Percentiles rank a stretch among this genome's conserved stretches.
These are phyloP conservation scores for Leucozona laternaria DNA, from an alignment of 2,888 invertebrate species.

Conservation along the genomic window DNA sequence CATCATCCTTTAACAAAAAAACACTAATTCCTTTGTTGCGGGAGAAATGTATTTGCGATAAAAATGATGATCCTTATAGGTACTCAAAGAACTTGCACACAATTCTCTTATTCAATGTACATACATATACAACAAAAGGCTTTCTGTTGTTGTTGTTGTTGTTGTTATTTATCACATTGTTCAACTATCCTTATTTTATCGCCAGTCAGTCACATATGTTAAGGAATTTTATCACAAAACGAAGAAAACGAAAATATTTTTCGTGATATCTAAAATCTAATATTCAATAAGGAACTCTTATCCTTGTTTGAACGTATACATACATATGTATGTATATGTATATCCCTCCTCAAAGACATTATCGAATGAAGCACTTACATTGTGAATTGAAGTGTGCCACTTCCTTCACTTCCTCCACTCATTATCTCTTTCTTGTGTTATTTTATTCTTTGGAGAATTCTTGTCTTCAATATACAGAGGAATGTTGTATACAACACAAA, in stretches of 20 bases:
- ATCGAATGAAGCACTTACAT: constrained; percentile 1
- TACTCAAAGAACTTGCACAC: background rate
- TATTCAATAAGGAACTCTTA: constrained; percentile 19
- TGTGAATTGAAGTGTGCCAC: constrained; percentile 13
- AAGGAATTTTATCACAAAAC: constrained; percentile 21
- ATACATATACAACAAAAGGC: background rate
- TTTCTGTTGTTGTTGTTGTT: background rate
- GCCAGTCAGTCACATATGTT: background rate
- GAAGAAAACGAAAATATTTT: constrained; percentile 13
- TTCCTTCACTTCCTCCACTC: background rate
- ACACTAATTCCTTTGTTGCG: background rate
- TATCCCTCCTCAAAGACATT: constrained; percentile 8
- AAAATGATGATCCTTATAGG: background rate
- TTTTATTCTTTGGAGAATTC: background rate
- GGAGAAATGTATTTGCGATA: background rate
- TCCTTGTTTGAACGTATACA: constrained; percentile 18
- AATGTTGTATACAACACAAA: background rate
- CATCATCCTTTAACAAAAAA: background rate
- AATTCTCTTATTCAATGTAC: background rate
- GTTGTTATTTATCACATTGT: background rate
- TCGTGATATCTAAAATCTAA: no score
- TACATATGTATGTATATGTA: no score
- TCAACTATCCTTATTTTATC: constrained; percentile 20
- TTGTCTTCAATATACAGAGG: background rate
- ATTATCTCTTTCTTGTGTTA: background rate